These are phyloP conservation scores for Tethea ocularis DNA, from an alignment of 2,888 invertebrate genomes.

Conservation along the genomic window DNA sequence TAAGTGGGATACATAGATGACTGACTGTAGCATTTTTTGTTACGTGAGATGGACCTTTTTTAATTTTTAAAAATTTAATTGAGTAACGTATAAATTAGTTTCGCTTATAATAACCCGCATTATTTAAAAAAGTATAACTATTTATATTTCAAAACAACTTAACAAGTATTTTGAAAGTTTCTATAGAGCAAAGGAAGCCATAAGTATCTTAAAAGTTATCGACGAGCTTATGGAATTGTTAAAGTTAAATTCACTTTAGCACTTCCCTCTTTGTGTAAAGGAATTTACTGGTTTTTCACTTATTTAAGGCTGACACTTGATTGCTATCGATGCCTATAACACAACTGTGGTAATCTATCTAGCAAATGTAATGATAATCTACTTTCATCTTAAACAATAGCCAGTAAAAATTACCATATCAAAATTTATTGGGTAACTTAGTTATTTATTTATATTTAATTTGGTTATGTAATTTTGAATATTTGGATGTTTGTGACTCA, in stretches of 20 bases:
- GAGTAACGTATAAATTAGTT: not conserved
- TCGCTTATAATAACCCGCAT: not conserved
- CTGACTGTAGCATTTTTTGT: too few species aligned
- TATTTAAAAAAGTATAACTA: not conserved
- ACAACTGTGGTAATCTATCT: not conserved
- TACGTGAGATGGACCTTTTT: too few species aligned
- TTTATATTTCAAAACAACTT: not conserved
- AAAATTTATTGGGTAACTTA: too few species aligned
- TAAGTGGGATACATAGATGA: too few species aligned
- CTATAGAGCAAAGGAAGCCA: constrained; percentile 12
- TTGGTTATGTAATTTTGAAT: too few species aligned
- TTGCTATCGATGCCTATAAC: not conserved
- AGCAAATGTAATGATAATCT: not conserved
- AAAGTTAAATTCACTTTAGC: constrained; percentile 50
- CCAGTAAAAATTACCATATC: too few species aligned
- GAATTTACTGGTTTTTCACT: not conserved
- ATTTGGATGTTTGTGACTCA: too few species aligned
- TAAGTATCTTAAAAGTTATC: constrained; percentile 28
- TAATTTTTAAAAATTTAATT: too few species aligned
- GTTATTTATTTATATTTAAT: too few species aligned
- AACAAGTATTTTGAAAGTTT: not conserved
- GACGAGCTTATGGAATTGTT: constrained; percentile 39
- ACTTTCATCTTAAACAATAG: too few species aligned
- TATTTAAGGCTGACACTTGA: not conserved
- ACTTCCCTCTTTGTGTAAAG: constrained; percentile 20